Evolutionary conservation across 2,797 vertebrate species (phyloP).

Genomic region (Loriculus beryllinus): DNA sequence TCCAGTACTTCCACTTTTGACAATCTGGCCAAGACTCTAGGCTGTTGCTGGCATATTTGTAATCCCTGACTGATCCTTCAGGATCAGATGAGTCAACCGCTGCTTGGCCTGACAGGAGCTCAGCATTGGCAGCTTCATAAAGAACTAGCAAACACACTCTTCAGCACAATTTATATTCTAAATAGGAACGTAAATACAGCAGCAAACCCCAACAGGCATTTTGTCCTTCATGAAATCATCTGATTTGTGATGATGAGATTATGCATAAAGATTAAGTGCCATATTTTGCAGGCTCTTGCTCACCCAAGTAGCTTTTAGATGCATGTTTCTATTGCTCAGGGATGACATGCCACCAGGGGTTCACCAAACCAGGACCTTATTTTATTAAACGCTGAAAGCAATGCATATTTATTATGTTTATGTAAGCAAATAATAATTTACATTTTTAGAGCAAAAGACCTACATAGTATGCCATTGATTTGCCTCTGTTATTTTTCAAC

Average conservation of each 20-base stretch:
- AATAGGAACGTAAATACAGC: constrained; percentile 23
- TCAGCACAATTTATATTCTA: neutral
- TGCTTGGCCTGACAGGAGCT: neutral
- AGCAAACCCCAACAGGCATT: neutral
- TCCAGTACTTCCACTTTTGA: neutral
- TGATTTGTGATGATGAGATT: neutral
- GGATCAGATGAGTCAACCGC: constrained; percentile 33
- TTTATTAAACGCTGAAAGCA: neutral
- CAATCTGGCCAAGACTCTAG: neutral
- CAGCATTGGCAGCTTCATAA: constrained; percentile 25
- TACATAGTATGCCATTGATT: neutral
- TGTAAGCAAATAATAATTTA: neutral
- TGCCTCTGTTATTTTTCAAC: neutral
- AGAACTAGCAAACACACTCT: neutral
- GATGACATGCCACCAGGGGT: neutral
- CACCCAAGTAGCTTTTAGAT: neutral
- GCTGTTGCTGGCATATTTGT: neutral
- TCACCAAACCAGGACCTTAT: neutral
- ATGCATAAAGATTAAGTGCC: neutral
- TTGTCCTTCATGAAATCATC: neutral
- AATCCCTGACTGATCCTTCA: constrained; percentile 9
- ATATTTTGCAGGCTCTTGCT: neutral
- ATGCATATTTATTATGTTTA: neutral
- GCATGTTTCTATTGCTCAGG: neutral
- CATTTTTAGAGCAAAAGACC: neutral